Conservation (phyloP, 1,140 invertebrate species). For the Trachelipus rathkii region DNA sequence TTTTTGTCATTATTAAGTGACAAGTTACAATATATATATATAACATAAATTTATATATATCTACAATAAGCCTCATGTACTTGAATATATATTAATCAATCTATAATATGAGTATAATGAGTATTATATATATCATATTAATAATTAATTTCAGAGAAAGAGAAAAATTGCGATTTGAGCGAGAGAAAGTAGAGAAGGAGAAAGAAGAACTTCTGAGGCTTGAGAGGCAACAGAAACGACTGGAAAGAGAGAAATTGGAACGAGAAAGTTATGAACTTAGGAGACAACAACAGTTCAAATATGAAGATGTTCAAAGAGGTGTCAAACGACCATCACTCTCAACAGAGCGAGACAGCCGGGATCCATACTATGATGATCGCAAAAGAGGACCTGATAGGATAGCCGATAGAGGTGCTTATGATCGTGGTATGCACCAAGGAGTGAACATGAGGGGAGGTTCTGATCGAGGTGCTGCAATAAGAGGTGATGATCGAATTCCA, state of each 20-base stretch:
- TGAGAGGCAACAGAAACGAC: conserved; percentile 31
- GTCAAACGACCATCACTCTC: neutral
- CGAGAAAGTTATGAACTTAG: conserved; percentile 33
- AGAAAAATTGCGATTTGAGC: conserved; percentile 24
- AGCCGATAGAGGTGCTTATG: neutral
- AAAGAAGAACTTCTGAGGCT: conserved; percentile 32
- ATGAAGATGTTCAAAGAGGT: neutral
- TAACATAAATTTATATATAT: too few relatives aligned
- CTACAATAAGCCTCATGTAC: too few relatives aligned
- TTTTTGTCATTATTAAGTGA: too few relatives aligned
- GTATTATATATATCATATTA: conserved; percentile 19
- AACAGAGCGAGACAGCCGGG: neutral
- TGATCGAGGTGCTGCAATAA: neutral
- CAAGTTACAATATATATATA: too few relatives aligned
- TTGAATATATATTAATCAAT: too few relatives aligned
- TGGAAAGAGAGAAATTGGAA: conserved; percentile 37
- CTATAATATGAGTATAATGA: too few relatives aligned
- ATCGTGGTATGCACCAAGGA: neutral
- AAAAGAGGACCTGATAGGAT: neutral
- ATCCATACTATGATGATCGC: neutral
- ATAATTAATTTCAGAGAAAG: conserved; percentile 25
- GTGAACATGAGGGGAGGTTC: too few relatives aligned
- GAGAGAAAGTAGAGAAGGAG: conserved; percentile 31
- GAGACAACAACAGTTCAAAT: conserved; percentile 23
- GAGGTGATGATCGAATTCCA: neutral